Percentiles rank a stretch among this genome's conserved stretches.
phyloP scores from a whole-genome alignment of 2,113 vertebrate genomes.

The Eidolon helvum region DNA sequence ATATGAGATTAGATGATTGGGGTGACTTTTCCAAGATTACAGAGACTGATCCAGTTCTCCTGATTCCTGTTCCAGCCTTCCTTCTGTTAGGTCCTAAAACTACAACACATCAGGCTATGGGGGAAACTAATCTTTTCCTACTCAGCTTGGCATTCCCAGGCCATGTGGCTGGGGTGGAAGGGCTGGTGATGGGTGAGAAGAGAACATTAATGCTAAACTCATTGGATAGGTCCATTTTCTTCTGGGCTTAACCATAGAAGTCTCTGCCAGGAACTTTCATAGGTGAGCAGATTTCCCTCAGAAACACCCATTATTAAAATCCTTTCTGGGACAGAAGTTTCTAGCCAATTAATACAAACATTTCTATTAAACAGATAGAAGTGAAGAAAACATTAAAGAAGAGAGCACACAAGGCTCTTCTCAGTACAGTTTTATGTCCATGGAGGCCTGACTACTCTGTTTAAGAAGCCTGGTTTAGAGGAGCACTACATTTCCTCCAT shows the following conservation, averaged over 20 bases:
- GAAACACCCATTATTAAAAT: background rate
- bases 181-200: background rate
- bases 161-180: background rate
- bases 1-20: background rate
- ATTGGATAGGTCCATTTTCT: background rate
- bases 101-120: background rate
- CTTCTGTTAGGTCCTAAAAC: background rate
- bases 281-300: background rate
- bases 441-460: background rate
- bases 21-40: background rate
- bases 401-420: rapidly evolving
- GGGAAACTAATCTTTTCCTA: background rate
- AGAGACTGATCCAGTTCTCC: background rate
- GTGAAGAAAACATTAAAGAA: background rate
- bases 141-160: background rate
- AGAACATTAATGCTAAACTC: background rate
- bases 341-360: background rate
- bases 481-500: rapidly evolving
- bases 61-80: background rate
- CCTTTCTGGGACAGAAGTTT: background rate
- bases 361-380: background rate
- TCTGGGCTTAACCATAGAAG: background rate
- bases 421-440: rapidly evolving
- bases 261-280: background rate
- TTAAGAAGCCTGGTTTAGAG: background rate